Evolutionary conservation across 2,113 vertebrate genomes (phyloP), one percentile per base, ranked within the genome.

Genomic region (Triplophysa dalaica): DNA sequence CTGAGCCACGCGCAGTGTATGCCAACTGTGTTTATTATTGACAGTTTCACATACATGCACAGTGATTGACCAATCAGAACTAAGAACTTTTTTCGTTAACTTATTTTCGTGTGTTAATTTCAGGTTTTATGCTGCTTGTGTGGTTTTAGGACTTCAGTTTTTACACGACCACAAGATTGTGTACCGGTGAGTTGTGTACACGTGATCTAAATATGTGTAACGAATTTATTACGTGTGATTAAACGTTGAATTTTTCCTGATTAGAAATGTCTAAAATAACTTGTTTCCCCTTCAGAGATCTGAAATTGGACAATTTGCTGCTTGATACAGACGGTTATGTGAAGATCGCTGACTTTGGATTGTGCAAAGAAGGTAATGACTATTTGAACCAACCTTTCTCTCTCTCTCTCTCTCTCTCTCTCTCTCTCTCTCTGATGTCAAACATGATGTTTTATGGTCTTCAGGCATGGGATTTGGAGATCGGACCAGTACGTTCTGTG

Each of bases 311-410:
- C 92, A 99, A 99, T 83, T 92, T 99, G 90, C 86, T 99, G 89
- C 92, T 99, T 78, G 98, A 97, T 90, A 97, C 93, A 56, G 95
- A 99, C 78, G 97, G 98, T 81, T 99, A 98, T 73, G 96, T 99
- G 86, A 99, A 99, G 92, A 99, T 99, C 65, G 98, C 98, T n/a
- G 98, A 99, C 91, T 99, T 99, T 77, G 97, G 98, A 76, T 94
- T 99, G 87, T 99, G 97, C 88, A 99, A 99, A 95, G 98, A 99
- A 96, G 98, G 98, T 98, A 67, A 70, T 65, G 26, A 22, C 1
- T 0, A 14, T 65, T 26, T 81, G 52, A 7, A 38, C 33, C 33
- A 38, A 5, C 7, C 14, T 21, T 2, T 33, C 12, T 45, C 41
- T 41, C 14, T 26, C 24, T 14, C 22, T 24, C 7, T 48, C 14